A percentile compares a stretch with the other conserved stretches of the same genome.
Evolutionary conservation across 2,113 vertebrate species (phyloP).

Genomic region (Siniperca chuatsi): DNA sequence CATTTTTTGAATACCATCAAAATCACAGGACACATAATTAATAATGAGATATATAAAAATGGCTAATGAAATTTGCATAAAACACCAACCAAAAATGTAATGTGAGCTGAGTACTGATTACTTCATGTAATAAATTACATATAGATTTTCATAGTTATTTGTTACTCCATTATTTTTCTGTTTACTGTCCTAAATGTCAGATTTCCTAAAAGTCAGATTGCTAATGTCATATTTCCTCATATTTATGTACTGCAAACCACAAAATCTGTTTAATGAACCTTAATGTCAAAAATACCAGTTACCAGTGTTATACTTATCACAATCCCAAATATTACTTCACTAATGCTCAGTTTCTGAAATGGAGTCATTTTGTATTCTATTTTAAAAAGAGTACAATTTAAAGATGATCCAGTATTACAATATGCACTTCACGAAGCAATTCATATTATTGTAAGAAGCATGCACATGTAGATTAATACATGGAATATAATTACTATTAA

Average conservation of each 20-base stretch:
- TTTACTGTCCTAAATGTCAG: background rate
- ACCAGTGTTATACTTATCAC: background rate
- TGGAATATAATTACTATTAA: background rate
- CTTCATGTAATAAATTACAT: background rate
- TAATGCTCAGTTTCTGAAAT: background rate
- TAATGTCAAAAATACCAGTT: background rate
- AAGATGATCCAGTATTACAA: background rate
- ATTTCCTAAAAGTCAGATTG: conserved; percentile 11
- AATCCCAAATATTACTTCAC: background rate
- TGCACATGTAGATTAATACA: background rate
- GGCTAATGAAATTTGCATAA: conserved; percentile 26
- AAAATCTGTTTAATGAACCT: background rate
- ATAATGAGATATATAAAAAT: conserved; percentile 41
- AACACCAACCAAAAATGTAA: conserved; percentile 22
- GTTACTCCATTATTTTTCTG: background rate
- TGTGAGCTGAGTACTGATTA: background rate
- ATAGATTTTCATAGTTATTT: conserved; percentile 10
- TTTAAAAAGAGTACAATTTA: background rate
- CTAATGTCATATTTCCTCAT: background rate
- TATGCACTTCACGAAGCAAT: background rate
- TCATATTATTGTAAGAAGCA: background rate
- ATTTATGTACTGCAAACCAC: background rate
- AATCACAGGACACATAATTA: conserved; percentile 36
- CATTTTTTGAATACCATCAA: conserved; percentile 40
- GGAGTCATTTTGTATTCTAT: too few species aligned